Evolutionary conservation across 2,888 invertebrate species (phyloP), one percentile per base, ranked within the genome.

Genomic region (Meghimatium bilineatum): DNA sequence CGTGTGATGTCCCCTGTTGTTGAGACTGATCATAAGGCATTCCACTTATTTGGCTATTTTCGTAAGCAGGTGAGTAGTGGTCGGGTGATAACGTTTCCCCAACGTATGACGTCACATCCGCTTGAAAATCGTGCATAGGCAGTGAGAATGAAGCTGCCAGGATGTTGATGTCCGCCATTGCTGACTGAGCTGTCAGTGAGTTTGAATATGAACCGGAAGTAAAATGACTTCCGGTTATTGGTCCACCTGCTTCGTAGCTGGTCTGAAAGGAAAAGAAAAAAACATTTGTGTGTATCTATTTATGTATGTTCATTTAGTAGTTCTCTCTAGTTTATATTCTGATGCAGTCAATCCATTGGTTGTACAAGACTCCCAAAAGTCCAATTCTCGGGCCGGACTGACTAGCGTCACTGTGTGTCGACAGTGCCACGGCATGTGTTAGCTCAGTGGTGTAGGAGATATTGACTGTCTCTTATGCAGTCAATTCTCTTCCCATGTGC

Each of bases 91-190:
- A 82, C 77, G 89, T 89, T 77, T 90, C 89, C 75, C 87, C 87
- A 56, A 81, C 86, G 67, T 88, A 86, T 77, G 88, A 34, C 2
- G 86, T 85, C 72, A 89, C 85, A 67, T 89, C 89, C 38, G 89
- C 86, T 74, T 89, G 89, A 77, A 88, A 88, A 78, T 88, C 88
- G 80, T 87, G 90, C 52, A 95, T 95, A 69, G 94, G 95, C 77
- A 92, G 90, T 71, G 91, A 98, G 88, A 95, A 95, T 88, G 96
- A 96, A 60, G 96, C 96, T 0, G 95, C 98, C 92, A 95, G 98
- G 80, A 99, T 98, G 38, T 89, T 89, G 74, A 90, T 88, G 86
- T 90, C 90, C 52, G 89, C 86, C 85, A 88, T 88, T 36, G 87
- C 85, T 44, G 85, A 75, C n/a, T 89, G 85, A 44, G 88, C 77